phyloP scores from a whole-genome alignment of 2,888 invertebrate species.

The Eledona agricola region DNA sequence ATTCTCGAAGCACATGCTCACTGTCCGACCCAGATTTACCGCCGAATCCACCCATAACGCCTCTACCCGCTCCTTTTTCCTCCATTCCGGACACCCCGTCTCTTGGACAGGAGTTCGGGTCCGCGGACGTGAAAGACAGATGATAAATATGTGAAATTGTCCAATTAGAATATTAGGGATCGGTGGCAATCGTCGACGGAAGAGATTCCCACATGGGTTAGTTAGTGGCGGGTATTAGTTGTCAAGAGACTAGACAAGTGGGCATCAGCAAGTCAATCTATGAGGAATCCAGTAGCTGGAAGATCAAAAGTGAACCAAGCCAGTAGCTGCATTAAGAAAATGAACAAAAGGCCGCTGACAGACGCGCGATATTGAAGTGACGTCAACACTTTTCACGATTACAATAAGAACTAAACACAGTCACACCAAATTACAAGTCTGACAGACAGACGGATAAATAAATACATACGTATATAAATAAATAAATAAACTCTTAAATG shows the following conservation, averaged over 20 bases:
- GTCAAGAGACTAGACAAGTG: constrained; percentile 35
- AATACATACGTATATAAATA: constrained; percentile 42
- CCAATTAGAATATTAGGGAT: no score
- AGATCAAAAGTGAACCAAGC: constrained; percentile 39
- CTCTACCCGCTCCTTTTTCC: no score
- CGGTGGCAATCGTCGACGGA: neutral
- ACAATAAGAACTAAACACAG: constrained; percentile 43
- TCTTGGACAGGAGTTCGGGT: no score
- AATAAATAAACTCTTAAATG: constrained; percentile 47
- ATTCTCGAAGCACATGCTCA: no score
- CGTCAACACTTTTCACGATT: constrained; percentile 44
- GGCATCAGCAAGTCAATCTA: constrained; percentile 40
- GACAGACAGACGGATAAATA: constrained; percentile 43
- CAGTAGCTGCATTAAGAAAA: constrained; percentile 47
- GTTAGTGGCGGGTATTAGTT: constrained; percentile 6
- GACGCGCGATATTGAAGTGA: constrained; percentile 48
- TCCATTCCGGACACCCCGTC: no score
- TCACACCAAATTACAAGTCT: constrained; percentile 44
- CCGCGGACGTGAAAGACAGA: no score
- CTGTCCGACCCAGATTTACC: no score
- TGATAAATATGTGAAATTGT: no score
- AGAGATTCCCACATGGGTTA: constrained; percentile 5
- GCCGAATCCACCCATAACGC: no score
- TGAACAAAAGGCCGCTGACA: constrained; percentile 46
- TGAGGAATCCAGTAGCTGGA: constrained; percentile 40